Conservation (phyloP, 2,113 vertebrate genomes). For the Etheostoma spectabile region DNA sequence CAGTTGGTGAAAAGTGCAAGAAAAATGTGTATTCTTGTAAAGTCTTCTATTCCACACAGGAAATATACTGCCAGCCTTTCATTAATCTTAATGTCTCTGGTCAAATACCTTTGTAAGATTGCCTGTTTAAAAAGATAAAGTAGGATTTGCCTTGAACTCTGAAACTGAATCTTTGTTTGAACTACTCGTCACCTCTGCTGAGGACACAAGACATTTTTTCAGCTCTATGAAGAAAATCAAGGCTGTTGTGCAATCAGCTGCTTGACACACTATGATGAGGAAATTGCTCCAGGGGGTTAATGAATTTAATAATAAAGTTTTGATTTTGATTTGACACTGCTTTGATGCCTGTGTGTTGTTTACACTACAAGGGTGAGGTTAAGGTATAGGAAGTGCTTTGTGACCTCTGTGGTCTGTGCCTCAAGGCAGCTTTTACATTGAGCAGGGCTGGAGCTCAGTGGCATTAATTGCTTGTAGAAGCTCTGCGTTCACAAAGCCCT, state of each 20-base stretch:
- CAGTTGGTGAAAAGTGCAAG: constrained; percentile 35
- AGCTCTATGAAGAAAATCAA: constrained; percentile 32
- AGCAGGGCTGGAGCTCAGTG: constrained; percentile 46
- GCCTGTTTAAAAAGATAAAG: constrained; percentile 49
- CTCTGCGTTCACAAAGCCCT: constrained; percentile 63
- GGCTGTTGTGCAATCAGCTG: constrained; percentile 40
- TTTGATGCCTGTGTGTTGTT: constrained; percentile 64
- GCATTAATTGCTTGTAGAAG: constrained; percentile 68
- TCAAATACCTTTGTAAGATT: constrained; percentile 38
- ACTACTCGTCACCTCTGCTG: constrained; percentile 50
- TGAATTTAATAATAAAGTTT: constrained; percentile 42
- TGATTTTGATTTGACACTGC: constrained; percentile 57
- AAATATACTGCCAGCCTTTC: constrained; percentile 29
- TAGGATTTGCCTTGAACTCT: constrained; percentile 26
- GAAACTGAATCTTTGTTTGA: constrained; percentile 39
- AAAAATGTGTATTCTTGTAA: neutral
- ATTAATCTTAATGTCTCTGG: constrained; percentile 33
- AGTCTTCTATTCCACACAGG: constrained; percentile 20
- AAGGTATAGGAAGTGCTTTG: constrained; percentile 66
- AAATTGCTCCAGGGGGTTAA: constrained; percentile 32
- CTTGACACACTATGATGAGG: neutral
- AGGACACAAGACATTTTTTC: constrained; percentile 16
- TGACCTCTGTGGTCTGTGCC: constrained; percentile 63
- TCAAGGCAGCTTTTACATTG: constrained; percentile 53
- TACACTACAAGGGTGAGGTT: constrained; percentile 48